Evolutionary conservation across 1,140 invertebrate species (phyloP).

Genomic region (Mamestra configurata): DNA sequence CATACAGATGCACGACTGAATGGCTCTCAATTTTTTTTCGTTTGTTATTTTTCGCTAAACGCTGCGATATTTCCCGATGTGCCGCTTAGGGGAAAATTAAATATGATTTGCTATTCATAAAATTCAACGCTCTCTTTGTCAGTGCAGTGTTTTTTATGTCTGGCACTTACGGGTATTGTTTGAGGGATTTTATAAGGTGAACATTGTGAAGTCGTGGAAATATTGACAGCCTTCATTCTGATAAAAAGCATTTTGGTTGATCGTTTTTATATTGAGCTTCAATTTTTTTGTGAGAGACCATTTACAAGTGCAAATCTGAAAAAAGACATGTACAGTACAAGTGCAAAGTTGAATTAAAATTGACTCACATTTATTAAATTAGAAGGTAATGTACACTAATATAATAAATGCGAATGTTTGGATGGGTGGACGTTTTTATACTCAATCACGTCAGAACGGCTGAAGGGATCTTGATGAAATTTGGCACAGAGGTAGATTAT

Average conservation of each 20-base stretch:
- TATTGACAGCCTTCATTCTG: not conserved
- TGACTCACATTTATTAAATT: no score
- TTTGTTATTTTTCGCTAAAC: constrained; percentile 38
- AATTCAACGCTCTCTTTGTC: not conserved
- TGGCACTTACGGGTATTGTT: not conserved
- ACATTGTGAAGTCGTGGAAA: not conserved
- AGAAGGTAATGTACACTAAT: no score
- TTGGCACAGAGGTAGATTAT: no score
- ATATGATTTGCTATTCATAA: constrained; percentile 24
- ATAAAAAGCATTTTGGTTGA: not conserved
- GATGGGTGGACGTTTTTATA: no score
- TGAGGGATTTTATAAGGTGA: not conserved
- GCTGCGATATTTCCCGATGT: constrained; percentile 20
- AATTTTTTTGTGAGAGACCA: not conserved
- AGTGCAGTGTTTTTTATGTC: not conserved
- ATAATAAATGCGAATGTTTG: no score
- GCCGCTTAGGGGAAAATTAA: constrained; percentile 11
- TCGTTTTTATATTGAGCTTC: not conserved
- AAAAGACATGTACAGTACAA: no score
- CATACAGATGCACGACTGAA: constrained; percentile 69
- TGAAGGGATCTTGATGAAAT: no score
- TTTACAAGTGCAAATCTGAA: no score
- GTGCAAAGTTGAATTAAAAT: no score
- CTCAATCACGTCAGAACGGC: no score
- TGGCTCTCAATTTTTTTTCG: constrained; percentile 54